Percentiles rank a stretch among this genome's conserved stretches.
phyloP scores from a whole-genome alignment of 2,113 vertebrate species.

The Sprattus sprattus region DNA sequence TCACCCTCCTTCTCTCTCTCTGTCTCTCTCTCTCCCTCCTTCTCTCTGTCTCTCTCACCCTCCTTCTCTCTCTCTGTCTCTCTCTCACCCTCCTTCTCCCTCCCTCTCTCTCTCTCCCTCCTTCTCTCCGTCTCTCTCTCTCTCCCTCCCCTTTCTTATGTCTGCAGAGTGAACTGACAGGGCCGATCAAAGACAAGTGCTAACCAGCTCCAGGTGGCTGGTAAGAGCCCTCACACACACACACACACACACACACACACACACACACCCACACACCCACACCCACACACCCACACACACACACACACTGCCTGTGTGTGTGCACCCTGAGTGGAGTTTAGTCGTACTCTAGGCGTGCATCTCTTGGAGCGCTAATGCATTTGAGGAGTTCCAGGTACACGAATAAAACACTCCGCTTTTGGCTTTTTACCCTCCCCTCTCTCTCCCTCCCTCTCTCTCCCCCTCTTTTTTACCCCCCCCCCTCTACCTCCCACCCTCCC shows the following conservation, averaged over 20 bases:
- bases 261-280: not conserved
- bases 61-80: not conserved
- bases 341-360: slow-evolving; percentile 33
- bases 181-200: slow-evolving; percentile 7
- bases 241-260: slow-evolving; percentile 25
- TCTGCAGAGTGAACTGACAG: not conserved
- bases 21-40: not conserved
- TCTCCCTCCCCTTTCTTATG: not conserved
- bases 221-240: not conserved
- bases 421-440: not conserved
- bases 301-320: not conserved
- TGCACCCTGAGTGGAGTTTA: not conserved
- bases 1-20: not conserved
- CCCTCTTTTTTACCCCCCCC: slow-evolving; percentile 1
- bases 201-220: slow-evolving; percentile 46
- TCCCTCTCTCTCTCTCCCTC: not conserved
- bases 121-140: slow-evolving; percentile 34
- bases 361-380: slow-evolving; percentile 43
- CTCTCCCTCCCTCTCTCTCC: not conserved
- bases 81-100: slow-evolving; percentile 12
- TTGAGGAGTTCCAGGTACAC: slow-evolving; percentile 35
- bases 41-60: not conserved
- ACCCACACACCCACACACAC: no score
- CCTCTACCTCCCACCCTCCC: no score
- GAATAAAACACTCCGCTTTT: slow-evolving; percentile 47